Base-by-base conservation (phyloP, 2,797 vertebrate species). In the Sebastes hubbsi region DNA sequence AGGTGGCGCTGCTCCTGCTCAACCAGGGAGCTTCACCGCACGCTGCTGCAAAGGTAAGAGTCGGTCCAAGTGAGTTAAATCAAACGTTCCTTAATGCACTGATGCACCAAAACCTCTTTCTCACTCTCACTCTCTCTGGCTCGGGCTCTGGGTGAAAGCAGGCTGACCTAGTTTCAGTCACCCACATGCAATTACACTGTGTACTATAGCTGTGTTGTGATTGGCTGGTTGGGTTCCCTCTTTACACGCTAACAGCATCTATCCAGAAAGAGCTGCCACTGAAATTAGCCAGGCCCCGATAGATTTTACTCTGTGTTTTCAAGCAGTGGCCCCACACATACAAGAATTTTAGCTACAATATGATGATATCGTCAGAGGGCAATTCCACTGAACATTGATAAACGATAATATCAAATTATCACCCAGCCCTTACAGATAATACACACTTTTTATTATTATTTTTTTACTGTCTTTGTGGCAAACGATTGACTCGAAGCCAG, bases 21-120 rank as follows among this genome's bases (percentile, higher is more conserved):
- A 97, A 99, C 94, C 98, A 99, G 94, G 98, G 99, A 94, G 98
- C 99, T 42, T 99, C 98, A 56, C 98, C 98, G 8, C 98, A 98
- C 0, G 97, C 97, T 7, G 96, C 98, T 10, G 98, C 98, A 42
- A 99, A 99, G 99, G 99, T 99, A 97, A 91, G 88, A 54, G 30
- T 27, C 56, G 2, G 4, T 38, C 7, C 7, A 3, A 32, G 65
- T 10, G 68, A 10, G 69, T 49, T 14, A 14, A 24, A 80, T 79
- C 18, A 0, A 81, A 79, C n/a, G 68, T 64, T 73, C 64, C 49
- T 76, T 11, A 56, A 71, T 49, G 85, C 56, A 38, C n/a, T 55
- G 49, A 66, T 71, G 77, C 75, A 78, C 36, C 75, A 27, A 60
- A 87, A 29, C 67, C 12, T 52, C 49, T 52, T 75, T 61, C 30